phyloP scores from a whole-genome alignment of 2,888 invertebrate species.

The Phaedon cochleariae region DNA sequence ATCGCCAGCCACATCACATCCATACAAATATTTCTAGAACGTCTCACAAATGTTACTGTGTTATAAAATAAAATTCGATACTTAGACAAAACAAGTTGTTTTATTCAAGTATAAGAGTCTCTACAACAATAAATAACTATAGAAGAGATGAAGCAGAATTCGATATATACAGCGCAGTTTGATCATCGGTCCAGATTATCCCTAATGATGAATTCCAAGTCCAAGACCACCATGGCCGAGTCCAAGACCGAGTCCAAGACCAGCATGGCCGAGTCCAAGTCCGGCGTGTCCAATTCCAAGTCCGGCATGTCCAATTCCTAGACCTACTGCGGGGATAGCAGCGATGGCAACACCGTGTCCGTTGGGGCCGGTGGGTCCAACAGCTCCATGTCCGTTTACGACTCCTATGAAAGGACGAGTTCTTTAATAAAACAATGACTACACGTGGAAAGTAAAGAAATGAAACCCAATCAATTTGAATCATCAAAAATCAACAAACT shows the following conservation, averaged over 20 bases:
- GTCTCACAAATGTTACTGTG: too few species aligned
- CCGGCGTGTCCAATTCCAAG: not conserved
- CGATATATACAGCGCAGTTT: not conserved
- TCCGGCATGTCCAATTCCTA: not conserved
- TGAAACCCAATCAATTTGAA: too few species aligned
- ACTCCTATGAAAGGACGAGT: too few species aligned
- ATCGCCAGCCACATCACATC: too few species aligned
- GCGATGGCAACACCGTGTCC: slow-evolving; percentile 18
- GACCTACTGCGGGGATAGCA: not conserved
- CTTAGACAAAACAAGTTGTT: not conserved
- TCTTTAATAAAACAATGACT: too few species aligned
- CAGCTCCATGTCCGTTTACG: too few species aligned
- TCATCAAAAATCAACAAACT: too few species aligned
- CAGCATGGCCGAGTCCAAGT: not conserved
- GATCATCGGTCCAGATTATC: too few species aligned
- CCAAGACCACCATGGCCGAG: slow-evolving; percentile 7
- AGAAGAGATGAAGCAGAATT: not conserved
- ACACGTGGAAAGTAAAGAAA: too few species aligned
- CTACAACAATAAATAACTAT: not conserved
- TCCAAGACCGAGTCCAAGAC: not conserved
- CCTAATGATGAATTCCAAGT: not conserved
- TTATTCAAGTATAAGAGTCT: not conserved
- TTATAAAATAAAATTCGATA: not conserved
- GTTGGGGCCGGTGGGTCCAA: too few species aligned
- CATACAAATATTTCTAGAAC: too few species aligned